Evolutionary conservation across 2,888 invertebrate species (phyloP), one percentile per base, ranked within the genome.

Genomic region (Dugesia japonica): DNA sequence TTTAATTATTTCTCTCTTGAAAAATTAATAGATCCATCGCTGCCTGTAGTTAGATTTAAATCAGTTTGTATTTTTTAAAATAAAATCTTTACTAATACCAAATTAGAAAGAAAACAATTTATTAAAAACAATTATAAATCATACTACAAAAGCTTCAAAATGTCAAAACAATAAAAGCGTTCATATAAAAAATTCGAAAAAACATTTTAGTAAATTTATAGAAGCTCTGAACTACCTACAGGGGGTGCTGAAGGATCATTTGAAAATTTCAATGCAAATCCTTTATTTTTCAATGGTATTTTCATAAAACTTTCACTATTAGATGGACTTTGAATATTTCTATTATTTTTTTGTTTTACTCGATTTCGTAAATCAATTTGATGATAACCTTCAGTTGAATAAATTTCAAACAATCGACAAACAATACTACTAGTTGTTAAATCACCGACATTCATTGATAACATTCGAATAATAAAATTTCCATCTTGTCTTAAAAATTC

Each of bases 381-480:
- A 13, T 4, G 4, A 26, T 26, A 33, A n/a, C 26, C 28, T 33
- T 76, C 28, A 76, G 76, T 76, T 76, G n/a, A 20, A 31, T 77
- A 77, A 4, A 26, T 26, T 26, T 42, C n/a, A 28, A 42, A 77
- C 28, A 77, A 31, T 26, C 71, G 26, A 17, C 28, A 28, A 20
- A 77, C 77, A 27, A 77, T 56, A 13, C 77, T 76, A 1, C 33
- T 20, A 26, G 77, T 76, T 4, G 71, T 77, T 13, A 77, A 26
- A 23, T 77, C 77, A 1, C 77, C 77, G 28, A 38, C 77, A 77
- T 77, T 77, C 77, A 77, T 77, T 1, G 74, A 76, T 1, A 77
- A 27, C 74, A 77, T 77, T 28, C 75, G 26, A 13, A 77, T 23
- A n/a, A 77, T 28, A 31, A 77, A 77, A 27, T 77, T 27, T 42